Conservation (phyloP, 1,140 invertebrate species). For the Xylocopa sonorina region DNA sequence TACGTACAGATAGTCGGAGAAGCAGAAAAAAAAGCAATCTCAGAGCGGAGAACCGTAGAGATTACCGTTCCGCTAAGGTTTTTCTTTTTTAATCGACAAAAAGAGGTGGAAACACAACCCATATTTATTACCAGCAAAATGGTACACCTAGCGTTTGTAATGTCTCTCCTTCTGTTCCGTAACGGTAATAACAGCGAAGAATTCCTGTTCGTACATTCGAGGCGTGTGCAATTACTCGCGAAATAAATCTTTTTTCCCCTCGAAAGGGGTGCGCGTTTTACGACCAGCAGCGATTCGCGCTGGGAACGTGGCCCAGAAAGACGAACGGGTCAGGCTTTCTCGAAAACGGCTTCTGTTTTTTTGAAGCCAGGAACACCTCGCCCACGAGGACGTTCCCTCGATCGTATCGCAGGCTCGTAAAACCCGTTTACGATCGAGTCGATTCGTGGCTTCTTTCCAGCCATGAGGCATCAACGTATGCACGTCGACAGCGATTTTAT, state of each 20-base stretch:
- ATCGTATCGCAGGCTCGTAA: slow-evolving; percentile 25
- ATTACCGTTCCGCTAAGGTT: neutral
- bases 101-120: neutral
- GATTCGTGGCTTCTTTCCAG: neutral
- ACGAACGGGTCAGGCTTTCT: neutral
- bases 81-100: neutral
- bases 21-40: neutral
- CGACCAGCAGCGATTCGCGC: neutral
- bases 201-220: neutral
- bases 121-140: neutral
- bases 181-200: neutral
- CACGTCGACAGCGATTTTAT: slow-evolving; percentile 44
- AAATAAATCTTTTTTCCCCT: neutral
- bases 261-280: neutral
- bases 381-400: neutral
- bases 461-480: neutral
- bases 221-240: neutral
- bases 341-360: slow-evolving; percentile 12
- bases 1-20: no score
- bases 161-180: neutral
- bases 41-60: neutral
- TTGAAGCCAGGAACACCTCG: neutral
- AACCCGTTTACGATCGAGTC: slow-evolving; percentile 51
- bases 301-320: neutral
- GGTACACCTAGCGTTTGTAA: neutral